Conservation (phyloP, 2,888 invertebrate species). For the Oscheius sp. region DNA sequence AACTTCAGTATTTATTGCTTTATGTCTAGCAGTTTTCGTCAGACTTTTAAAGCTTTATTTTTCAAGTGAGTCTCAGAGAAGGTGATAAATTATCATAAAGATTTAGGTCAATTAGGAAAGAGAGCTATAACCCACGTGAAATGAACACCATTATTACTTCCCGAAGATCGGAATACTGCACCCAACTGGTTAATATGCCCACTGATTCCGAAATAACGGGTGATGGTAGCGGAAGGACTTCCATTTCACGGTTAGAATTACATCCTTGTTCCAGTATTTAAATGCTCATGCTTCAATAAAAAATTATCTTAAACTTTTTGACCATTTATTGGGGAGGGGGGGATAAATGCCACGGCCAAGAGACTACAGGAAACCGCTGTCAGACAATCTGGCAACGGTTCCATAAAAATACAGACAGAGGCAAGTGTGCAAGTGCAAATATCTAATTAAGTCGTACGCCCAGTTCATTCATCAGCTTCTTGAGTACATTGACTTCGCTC, state of each 20-base stretch:
- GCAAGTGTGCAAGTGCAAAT: constrained; percentile 1
- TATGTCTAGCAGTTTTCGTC: constrained; percentile 87
- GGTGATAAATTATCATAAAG: not conserved
- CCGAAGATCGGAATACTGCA: constrained; percentile 41
- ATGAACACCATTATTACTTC: constrained; percentile 23
- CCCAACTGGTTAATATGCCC: constrained; percentile 41
- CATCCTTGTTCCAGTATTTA: constrained; percentile 23
- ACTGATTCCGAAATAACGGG: constrained; percentile 32
- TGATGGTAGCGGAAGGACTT: constrained; percentile 16
- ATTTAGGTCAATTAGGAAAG: constrained; percentile 17
- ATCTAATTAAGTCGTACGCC: constrained; percentile 39
- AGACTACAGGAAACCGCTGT: constrained; percentile 20
- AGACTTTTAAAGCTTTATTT: constrained; percentile 86
- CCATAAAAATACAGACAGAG: constrained; percentile 23
- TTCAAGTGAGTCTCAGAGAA: constrained; percentile 74
- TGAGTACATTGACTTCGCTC: constrained; percentile 60
- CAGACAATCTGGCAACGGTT: constrained; percentile 10
- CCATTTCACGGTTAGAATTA: constrained; percentile 10
- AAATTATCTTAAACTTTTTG: not conserved
- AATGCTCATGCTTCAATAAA: not conserved
- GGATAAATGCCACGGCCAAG: constrained; percentile 15
- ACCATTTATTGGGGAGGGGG: constrained; percentile 18
- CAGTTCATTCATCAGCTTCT: constrained; percentile 55
- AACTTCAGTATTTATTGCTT: constrained; percentile 96
- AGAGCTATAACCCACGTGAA: constrained; percentile 22